phyloP scores from a whole-genome alignment of 2,797 vertebrate genomes.

The Etheostoma nigrum region DNA sequence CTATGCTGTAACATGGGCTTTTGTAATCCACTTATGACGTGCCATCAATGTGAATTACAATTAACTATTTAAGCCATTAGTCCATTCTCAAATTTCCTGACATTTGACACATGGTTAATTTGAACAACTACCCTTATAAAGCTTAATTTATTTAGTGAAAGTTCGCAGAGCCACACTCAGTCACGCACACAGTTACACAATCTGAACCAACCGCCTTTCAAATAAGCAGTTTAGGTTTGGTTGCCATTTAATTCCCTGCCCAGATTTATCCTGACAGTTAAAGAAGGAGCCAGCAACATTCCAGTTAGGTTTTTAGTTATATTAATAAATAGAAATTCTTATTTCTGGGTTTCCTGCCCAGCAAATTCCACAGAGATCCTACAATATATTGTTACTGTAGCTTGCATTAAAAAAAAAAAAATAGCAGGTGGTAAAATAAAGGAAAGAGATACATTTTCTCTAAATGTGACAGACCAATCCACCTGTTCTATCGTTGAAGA shows the following conservation, averaged over 20 bases:
- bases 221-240: neutral
- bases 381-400: neutral
- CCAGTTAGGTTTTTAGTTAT: neutral
- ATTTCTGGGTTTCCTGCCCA: neutral
- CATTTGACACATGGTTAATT: conserved; percentile 2
- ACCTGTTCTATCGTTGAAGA: too few relatives aligned
- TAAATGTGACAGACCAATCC: neutral
- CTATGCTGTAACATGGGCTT: neutral
- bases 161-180: neutral
- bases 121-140: conserved; percentile 1
- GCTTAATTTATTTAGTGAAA: conserved; percentile 14
- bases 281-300: neutral
- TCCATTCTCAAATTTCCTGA: conserved; percentile 24
- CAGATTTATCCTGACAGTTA: neutral
- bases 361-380: neutral
- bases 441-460: neutral
- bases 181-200: conserved; percentile 4
- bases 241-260: conserved; percentile 8
- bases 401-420: neutral
- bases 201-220: conserved; percentile 10
- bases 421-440: neutral
- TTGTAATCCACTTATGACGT: neutral
- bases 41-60: neutral
- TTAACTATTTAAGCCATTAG: neutral
- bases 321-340: neutral